Evolutionary conservation across 2,113 vertebrate genomes (phyloP), one percentile per base, ranked within the genome.

Genomic region (Daphoenositta chrysoptera): DNA sequence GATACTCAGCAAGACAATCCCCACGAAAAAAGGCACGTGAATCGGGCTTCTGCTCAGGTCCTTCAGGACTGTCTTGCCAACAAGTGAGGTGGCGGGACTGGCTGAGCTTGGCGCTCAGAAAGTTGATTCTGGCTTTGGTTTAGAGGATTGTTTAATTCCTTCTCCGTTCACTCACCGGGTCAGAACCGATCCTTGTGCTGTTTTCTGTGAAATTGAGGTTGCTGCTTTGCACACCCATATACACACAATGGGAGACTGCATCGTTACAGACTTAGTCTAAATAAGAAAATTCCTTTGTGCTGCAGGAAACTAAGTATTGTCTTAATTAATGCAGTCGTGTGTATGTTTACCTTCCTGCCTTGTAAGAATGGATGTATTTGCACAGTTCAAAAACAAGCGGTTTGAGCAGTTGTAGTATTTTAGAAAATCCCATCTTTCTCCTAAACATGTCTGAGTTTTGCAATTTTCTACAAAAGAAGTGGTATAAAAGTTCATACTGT

Each of bases 281-380:
- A 83, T 65, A 78, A 3, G 61, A 93, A 75, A 87, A 90, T 90
- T 92, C 77, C 77, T 93, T 69, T 79, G 45, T 56, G 44, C n/a
- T 65, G 48, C 88, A 89, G 92, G 88, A 93, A 94, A 82, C 70
- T 23, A 47, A 71, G 51, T 72, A 87, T 92, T 95, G 90, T 93
- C 80, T 72, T 90, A 83, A 95, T 90, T 95, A 90, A 61, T 24
- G 31, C 47, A n/a, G 65, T 54, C 3, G 1, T 83, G 45, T 83
- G 35, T 78, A 48, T 70, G 56, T 89, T 93, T 86, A 75, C 40
- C 42, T 78, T 91, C 85, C 72, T 71, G 37, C 51, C 33, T 53
- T n/a, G 42, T 65, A 33, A 65, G 68, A 93, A 76, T 54, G 39
- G 8, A 17, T 65, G 31, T 18, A 27, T 87, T 71, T 87, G n/a